A percentile compares a stretch with the other conserved stretches of the same genome.
These are phyloP conservation scores for Phalloptychus januarius DNA, from an alignment of 2,797 vertebrate species.

Conservation along the genomic window DNA sequence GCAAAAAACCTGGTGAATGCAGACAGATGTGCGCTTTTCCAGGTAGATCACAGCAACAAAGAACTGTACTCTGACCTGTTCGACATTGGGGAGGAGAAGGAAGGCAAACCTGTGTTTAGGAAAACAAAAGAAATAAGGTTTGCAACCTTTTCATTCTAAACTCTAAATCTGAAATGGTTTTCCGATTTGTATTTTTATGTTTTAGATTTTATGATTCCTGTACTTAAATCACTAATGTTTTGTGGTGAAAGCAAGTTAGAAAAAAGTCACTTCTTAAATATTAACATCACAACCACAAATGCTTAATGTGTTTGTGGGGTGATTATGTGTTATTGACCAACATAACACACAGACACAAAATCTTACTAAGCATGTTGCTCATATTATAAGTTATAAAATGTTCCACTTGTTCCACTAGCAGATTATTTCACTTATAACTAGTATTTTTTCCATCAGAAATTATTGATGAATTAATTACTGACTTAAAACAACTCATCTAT, in stretches of 20 bases:
- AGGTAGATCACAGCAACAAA: conserved; percentile 98
- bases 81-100: conserved; percentile 97
- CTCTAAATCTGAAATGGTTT: background rate
- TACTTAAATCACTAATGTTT: background rate
- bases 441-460: no score
- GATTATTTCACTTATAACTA: no score
- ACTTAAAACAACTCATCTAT: no score
- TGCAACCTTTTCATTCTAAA: conserved; percentile 26
- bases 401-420: no score
- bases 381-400: no score
- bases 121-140: conserved; percentile 99
- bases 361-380: no score
- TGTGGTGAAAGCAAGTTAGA: conserved; percentile 6
- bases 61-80: conserved; percentile 99
- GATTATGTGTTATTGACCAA: background rate
- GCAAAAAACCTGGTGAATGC: conserved; percentile 99
- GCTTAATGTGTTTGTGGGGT: background rate
- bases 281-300: background rate
- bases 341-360: background rate
- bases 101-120: conserved; percentile 96
- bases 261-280: background rate
- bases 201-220: background rate
- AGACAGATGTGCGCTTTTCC: conserved; percentile 98
- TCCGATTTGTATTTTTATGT: background rate
- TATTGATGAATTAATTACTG: no score